Base-by-base conservation (phyloP, 2,797 vertebrate species). In the Calcarius lapponicus region DNA sequence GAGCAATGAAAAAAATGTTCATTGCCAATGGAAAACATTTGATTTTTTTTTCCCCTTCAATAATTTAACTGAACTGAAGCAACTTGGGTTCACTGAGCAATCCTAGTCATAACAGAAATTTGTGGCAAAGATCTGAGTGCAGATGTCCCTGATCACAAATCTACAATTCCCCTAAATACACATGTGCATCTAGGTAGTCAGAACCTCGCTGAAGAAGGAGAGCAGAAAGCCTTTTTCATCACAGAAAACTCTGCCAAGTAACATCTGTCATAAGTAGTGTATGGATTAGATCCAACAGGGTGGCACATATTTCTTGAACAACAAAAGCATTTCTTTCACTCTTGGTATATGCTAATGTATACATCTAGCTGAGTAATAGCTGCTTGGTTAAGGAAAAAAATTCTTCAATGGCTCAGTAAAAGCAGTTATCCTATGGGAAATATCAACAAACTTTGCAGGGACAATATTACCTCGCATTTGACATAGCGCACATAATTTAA, bases 271-370 rank as follows among this genome's bases (percentile, higher is more conserved):
- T 11, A 71, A 57, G 21, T 45, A 36, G 19, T 14, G 15, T 20
- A 7, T 1, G 1, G 11, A 54, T 53, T 57, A 56, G 17, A 56
- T 14, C 10, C 50, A 56, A 42, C 0, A 5, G 48, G 8, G 13
- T 32, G 13, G 7, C 7, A 51, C 1, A 1, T 47, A 78, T 22
- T 51, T 60, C 31, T 50, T 9, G 22, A 90, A 48, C 6, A 69
- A 29, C 38, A 40, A 58, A 67, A 73, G 6, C 15, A 14, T 32
- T 65, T 17, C 10, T 48, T 69, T 67, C 47, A 34, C 60, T 66
- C 32, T 70, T 76, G 10, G 2, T 56, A 58, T 62, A 43, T 2
- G 18, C 9, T 62, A 3, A 12, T 10, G 3, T 31, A 14, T 48
- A 38, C 6, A 16, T 85, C 78, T 73, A 24, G 11, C 14, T 74